Conservation (phyloP, 1,140 invertebrate species). For the Drosophila sproati region DNA sequence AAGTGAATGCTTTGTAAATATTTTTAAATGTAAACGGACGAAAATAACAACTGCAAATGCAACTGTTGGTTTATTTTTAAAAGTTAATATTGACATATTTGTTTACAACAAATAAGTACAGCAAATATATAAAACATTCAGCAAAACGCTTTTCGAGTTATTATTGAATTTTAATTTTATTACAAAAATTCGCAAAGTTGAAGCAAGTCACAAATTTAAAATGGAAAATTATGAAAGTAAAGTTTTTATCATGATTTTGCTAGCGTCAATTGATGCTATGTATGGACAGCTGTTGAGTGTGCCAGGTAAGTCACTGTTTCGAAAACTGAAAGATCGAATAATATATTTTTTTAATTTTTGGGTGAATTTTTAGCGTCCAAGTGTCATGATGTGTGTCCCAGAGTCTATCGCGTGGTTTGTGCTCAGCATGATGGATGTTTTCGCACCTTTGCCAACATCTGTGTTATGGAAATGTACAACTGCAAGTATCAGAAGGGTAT, state of each 20-base stretch:
- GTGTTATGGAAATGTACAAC: constrained; percentile 70
- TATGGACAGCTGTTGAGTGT: constrained; percentile 32
- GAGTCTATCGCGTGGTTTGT: constrained; percentile 60
- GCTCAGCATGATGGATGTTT: constrained; percentile 63
- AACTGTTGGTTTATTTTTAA: constrained; percentile 31
- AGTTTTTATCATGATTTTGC: constrained; percentile 26
- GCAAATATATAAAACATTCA: not conserved
- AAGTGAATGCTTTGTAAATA: not conserved
- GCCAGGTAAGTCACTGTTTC: constrained; percentile 37
- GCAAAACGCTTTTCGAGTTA: not conserved
- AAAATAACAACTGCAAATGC: constrained; percentile 15
- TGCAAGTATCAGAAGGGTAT: constrained; percentile 70
- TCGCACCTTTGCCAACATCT: constrained; percentile 61
- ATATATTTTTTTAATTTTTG: not conserved
- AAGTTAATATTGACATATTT: constrained; percentile 69
- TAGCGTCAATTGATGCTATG: constrained; percentile 19
- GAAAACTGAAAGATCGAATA: not conserved
- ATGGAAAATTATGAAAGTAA: constrained; percentile 19
- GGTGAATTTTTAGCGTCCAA: constrained; percentile 34
- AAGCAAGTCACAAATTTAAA: constrained; percentile 41
- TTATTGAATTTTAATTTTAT: constrained; percentile 29
- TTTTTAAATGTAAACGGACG: not conserved
- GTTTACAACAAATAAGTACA: constrained; percentile 30
- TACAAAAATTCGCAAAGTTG: constrained; percentile 20
- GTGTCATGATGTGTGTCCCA: constrained; percentile 72